Base-by-base conservation (phyloP, 2,888 invertebrate genomes). In the Lasioglossum villosulum region DNA sequence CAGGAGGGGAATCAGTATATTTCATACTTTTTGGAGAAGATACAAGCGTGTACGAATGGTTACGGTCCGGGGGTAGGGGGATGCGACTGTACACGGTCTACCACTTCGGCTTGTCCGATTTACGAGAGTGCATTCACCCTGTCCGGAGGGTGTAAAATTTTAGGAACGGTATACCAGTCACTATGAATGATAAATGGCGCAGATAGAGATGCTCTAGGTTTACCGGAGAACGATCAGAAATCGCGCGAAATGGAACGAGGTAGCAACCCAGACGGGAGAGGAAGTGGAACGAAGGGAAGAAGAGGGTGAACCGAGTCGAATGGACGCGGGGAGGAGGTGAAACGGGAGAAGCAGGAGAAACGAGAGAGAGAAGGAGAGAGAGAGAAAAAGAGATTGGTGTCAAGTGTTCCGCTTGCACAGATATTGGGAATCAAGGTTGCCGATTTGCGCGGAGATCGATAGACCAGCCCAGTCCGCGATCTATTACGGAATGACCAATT, bases 361-460 rank as follows among this genome's bases (percentile, higher is more conserved):
- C 14, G 59, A 59, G 59, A 4, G 59, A 71, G 42, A 48, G 23
- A 34, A 42, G 34, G n/a, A 45, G 34, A 37, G 19, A 56, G 83
- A 77, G 70, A 80, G 78, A 82, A 71, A 80, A 48, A 82, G 77
- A 78, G 76, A 87, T 88, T 78, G 77, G 77, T 88, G 83, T 87
- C 88, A 85, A 88, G 84, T 83, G 76, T 72, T 81, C 75, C 63
- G 79, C 77, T 75, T 77, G 59, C 76, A 45, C 63, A 48, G 75
- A 85, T 82, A 76, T 83, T 81, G 80, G 63, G 74, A 86, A 88
- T 86, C 86, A 86, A 88, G 87, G 84, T 86, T 77, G 73, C 75
- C 86, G 84, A 89, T 86, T 86, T 78, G 75, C 82, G 52, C 73
- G 82, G 34, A 76, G 80, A 77, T 88, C 88, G 88, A 88, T 83